Conservation (phyloP, 2,113 vertebrate genomes). For the Natator depressus region DNA sequence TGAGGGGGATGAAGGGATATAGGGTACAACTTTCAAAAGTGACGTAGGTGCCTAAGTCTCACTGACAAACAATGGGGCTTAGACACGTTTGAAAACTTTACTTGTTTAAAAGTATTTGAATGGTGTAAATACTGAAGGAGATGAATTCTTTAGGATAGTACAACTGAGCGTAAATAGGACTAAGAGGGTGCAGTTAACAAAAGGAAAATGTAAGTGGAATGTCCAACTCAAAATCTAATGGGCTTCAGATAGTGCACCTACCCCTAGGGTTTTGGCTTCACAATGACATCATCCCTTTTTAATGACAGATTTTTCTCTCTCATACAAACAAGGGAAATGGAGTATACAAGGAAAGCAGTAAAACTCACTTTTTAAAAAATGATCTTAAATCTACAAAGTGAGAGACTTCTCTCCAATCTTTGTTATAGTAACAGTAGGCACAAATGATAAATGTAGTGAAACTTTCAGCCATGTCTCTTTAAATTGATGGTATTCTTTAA, state of each 20-base stretch:
- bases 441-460: fast-evolving
- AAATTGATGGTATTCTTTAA: not conserved
- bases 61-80: not conserved
- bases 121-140: not conserved
- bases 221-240: not conserved
- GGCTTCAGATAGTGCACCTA: not conserved
- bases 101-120: not conserved
- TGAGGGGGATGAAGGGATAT: not conserved
- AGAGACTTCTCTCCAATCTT: not conserved
- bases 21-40: not conserved
- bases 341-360: not conserved
- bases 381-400: not conserved
- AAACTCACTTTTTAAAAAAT: not conserved
- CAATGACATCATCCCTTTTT: not conserved
- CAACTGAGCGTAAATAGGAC: not conserved
- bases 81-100: not conserved
- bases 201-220: not conserved
- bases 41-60: not conserved
- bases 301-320: not conserved
- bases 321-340: not conserved
- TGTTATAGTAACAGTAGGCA: not conserved
- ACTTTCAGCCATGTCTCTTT: not conserved
- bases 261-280: not conserved
- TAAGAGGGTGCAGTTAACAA: not conserved
- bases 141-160: not conserved